Evolutionary conservation across 1,140 invertebrate genomes (phyloP), one percentile per base, ranked within the genome.

Genomic region (Drosophila nikananu): DNA sequence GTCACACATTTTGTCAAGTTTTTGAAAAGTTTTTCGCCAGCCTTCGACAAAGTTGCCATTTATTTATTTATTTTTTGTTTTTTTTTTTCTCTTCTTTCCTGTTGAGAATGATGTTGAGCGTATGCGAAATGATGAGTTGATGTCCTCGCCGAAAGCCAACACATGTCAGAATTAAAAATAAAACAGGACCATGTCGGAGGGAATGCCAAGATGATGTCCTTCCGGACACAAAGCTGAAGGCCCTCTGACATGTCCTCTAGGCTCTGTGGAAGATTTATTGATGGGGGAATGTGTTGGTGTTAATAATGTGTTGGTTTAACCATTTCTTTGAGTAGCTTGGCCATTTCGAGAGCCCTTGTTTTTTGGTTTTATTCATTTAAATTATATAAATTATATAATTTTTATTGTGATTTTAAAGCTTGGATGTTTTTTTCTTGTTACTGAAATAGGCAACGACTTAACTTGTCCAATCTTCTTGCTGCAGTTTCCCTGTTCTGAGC

Each of bases 141-240:
- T 90, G 86, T 84, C 66, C 70, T 73, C 49, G 72, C 62, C 70
- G 73, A 81, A 80, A 82, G 86, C 86, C 78, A 89, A 84, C 86
- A 89, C 81, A 89, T 89, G 86, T 89, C 81, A 89, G 86, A 86
- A 86, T 90, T 86, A 74, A 89, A 90, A 90, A 89, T 86, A 90
- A 82, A 80, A 73, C 68, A 77, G 49, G 72, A 80, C 44, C 35
- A n/a, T 42, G 59, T 49, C 32, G 61, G 48, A 48, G 41, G 49
- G 57, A 27, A 41, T 39, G 32, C 27, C 19, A 63, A 74, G 58
- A 49, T 74, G 80, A 63, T 52, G 57, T 39, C 51, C 21, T 52
- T 6, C 51, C 10, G 72, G 55, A 77, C 62, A 67, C 15, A 77
- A 62, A 74, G 51, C 64, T 70, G 41, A 70, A 52, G 65, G 27